A percentile compares a stretch with the other conserved stretches of the same genome.
phyloP scores from a whole-genome alignment of 2,113 vertebrate species.

The Tamias sibiricus region DNA sequence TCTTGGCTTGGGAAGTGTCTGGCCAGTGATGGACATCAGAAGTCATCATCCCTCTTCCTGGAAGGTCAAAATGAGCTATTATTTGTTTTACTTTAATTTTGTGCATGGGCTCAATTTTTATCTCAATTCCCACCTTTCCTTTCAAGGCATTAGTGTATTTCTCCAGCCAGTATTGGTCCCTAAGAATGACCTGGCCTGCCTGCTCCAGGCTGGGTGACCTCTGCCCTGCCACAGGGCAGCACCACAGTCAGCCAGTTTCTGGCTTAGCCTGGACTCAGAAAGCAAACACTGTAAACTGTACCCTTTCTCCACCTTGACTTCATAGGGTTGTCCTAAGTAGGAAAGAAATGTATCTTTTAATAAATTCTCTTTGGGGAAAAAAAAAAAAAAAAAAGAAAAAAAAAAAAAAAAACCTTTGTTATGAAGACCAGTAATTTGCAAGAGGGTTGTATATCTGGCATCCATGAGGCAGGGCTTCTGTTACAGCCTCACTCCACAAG shows the following conservation, averaged over 20 bases:
- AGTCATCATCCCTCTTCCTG: background rate
- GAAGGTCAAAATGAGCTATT: too few relatives aligned
- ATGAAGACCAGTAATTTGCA: background rate
- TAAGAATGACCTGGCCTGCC: background rate
- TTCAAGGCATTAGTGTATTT: background rate
- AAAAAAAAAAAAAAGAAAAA: too few relatives aligned
- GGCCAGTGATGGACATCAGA: background rate
- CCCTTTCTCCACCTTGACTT: background rate
- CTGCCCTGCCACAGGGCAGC: fast-evolving
- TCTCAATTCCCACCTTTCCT: background rate
- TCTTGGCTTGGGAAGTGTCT: fast-evolving
- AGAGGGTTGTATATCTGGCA: background rate
- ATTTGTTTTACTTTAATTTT: background rate
- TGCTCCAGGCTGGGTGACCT: fast-evolving
- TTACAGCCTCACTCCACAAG: fast-evolving
- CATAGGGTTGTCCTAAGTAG: background rate
- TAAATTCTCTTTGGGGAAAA: background rate
- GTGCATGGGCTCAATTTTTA: background rate
- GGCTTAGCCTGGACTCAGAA: background rate
- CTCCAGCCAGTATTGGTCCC: background rate
- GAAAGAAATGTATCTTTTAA: background rate
- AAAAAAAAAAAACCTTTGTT: background rate
- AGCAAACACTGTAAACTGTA: background rate
- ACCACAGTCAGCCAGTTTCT: fast-evolving
- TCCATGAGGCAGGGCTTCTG: background rate